Conservation (phyloP, 2,113 vertebrate genomes). For the Ascaphus truei region DNA sequence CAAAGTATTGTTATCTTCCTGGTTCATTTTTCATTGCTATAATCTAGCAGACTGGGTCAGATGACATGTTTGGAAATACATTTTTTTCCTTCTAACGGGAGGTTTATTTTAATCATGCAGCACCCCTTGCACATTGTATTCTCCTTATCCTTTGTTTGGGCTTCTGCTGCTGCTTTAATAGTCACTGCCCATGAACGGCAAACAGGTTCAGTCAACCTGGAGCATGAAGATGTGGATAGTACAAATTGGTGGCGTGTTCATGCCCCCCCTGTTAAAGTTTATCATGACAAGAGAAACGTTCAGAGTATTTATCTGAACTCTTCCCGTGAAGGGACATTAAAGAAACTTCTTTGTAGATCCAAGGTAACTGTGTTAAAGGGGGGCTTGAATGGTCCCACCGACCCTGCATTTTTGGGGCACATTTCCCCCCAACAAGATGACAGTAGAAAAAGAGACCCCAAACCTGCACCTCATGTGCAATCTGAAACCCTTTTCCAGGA, state of each 20-base stretch:
- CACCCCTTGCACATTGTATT: neutral
- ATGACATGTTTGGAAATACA: constrained; percentile 5
- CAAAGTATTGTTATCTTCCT: neutral
- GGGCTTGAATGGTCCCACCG: neutral
- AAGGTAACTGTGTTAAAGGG: neutral
- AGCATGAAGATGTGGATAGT: neutral
- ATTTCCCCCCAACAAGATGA: neutral
- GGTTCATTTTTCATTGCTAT: neutral
- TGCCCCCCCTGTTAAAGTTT: neutral
- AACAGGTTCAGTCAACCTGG: neutral
- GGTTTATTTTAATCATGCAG: constrained; percentile 15
- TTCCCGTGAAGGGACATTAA: neutral
- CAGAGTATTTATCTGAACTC: neutral
- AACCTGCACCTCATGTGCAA: neutral
- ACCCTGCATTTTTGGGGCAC: neutral
- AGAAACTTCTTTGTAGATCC: constrained; percentile 6
- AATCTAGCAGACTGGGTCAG: neutral
- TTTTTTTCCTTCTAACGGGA: neutral
- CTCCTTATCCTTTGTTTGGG: constrained; percentile 24
- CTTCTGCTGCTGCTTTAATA: constrained; percentile 37
- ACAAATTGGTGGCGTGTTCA: neutral
- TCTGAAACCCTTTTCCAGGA: neutral
- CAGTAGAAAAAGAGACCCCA: neutral
- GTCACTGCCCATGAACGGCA: constrained; percentile 2
- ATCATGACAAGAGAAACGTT: neutral